Evolutionary conservation across 92 coral and sea anemone genomes (phyloP), one percentile per base, ranked within the genome.

Genomic region (Micromussa lordhowensis): DNA sequence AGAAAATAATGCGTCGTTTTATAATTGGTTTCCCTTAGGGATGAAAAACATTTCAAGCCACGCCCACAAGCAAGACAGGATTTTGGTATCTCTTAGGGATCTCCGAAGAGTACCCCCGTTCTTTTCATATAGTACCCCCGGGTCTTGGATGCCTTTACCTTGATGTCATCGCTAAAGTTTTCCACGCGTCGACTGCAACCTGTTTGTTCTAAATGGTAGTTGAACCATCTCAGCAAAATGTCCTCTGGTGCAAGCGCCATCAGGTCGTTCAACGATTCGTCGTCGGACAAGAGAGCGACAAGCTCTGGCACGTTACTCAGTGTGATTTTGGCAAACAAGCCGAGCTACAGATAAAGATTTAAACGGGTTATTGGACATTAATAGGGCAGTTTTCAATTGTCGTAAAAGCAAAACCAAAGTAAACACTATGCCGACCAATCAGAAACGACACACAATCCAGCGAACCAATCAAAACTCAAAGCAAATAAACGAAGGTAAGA

Each of bases 241-340:
- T 94, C 98, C 59, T 97, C 99, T 22, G 98, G 98, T 14, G 94
- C 84, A 55, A 97, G 92, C 29, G 93, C 92, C 89, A 94, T 95
- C 32, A 97, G 86, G 68, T 94, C 98, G 36, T 93, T 93, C 61
- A 94, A 84, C 7, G 96, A 93, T 63, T 97, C 99, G 30, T 95
- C 99, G 26, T 97, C 98, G 58, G 49, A 84, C 30, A 97, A 87
- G 10, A 97, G 94, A 58, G 98, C 83, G 18, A 84, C 93, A 4
- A 97, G 85, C 26, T 98, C 99, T 59, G 99, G 99, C 14, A 97
- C 98, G 90, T 91, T 94, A 6, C 94, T 82, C n/a, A 97, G 77
- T n/a, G 94, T 91, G 88, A 97, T 96, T 68, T 94, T 95, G 66
- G 98, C 95, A 88, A 97, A 96, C 77, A 97, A 93, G 30, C 99